Base-by-base conservation (phyloP, 2,888 invertebrate genomes). In the Hypsopygia costalis region DNA sequence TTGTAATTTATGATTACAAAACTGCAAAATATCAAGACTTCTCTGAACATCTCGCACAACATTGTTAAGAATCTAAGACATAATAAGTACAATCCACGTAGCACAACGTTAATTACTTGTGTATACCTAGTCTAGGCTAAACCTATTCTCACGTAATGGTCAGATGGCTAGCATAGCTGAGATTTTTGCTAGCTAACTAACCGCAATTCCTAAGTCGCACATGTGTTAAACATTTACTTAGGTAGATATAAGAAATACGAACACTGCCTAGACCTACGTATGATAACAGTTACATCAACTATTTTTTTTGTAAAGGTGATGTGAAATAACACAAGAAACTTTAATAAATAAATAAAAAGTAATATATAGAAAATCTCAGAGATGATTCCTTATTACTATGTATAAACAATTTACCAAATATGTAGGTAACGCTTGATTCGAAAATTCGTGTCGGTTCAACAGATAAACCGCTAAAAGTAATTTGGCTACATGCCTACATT, bases 401-500 rank as follows among this genome's bases (percentile, higher is more conserved):
- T n/a, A n/a, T n/a, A n/a, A n/a, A n/a, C n/a, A n/a, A n/a, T n/a
- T n/a, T 16, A 16, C 16, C 16, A 16, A 16, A 16, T 16, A 16
- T 16, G 16, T 16, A 16, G n/a, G n/a, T 16, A 16, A 16, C 16
- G n/a, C 16, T 16, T 16, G 16, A 16, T 16, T 16, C 16, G 4
- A 16, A 16, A 16, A 16, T 3, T 16, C 16, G 2, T 4, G 16
- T 4, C 16, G 16, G 16, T 16, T 16, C 3, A 16, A 16, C 16
- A 16, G n/a, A n/a, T n/a, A n/a, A 16, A 16, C 16, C 16, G 16
- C 25, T 32, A 8, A 27, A 27, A 12, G 73, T 73, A 72, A 78
- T 78, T 81, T 79, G 81, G 81, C 76, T 51, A 51, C 58, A 35
- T 68, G 80, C 80, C 81, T 73, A 77, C 76, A 82, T 82, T 77